These are phyloP conservation scores for Ancistrus triradiatus DNA, from an alignment of 2,113 vertebrate genomes.

Conservation along the genomic window DNA sequence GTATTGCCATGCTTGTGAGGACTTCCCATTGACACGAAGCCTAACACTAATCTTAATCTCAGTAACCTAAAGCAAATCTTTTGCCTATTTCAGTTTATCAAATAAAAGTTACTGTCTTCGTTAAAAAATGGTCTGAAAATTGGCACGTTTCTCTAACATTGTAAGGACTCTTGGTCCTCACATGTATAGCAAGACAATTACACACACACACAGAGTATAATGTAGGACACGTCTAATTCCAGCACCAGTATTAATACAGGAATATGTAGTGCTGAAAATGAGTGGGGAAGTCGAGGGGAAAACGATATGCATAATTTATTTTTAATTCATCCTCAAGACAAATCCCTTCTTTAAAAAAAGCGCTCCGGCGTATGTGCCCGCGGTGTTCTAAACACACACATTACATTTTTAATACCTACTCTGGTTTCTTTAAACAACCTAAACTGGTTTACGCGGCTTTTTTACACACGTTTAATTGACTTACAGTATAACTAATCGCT, in stretches of 20 bases:
- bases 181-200: too few relatives aligned
- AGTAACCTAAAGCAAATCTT: too few relatives aligned
- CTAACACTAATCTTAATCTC: too few relatives aligned
- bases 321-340: conserved; percentile 78
- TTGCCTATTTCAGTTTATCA: too few relatives aligned
- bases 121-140: too few relatives aligned
- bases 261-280: conserved; percentile 42
- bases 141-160: too few relatives aligned
- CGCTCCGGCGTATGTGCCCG: conserved; percentile 69
- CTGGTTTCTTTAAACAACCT: conserved; percentile 80
- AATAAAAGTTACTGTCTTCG: too few relatives aligned
- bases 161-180: too few relatives aligned
- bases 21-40: too few relatives aligned
- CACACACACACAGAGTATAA: conserved; percentile 36
- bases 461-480: conserved; percentile 79
- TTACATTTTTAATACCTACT: conserved; percentile 84
- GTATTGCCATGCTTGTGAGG: too few relatives aligned
- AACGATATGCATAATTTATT: conserved; percentile 81
- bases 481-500: conserved; percentile 81
- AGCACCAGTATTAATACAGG: conserved; percentile 18
- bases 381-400: conserved; percentile 76
- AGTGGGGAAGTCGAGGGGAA: conserved; percentile 56
- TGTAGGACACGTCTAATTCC: conserved; percentile 21
- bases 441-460: conserved; percentile 78
- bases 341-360: conserved; percentile 73